phyloP scores from a whole-genome alignment of 2,797 vertebrate species.

The Syndactyla subalaris region DNA sequence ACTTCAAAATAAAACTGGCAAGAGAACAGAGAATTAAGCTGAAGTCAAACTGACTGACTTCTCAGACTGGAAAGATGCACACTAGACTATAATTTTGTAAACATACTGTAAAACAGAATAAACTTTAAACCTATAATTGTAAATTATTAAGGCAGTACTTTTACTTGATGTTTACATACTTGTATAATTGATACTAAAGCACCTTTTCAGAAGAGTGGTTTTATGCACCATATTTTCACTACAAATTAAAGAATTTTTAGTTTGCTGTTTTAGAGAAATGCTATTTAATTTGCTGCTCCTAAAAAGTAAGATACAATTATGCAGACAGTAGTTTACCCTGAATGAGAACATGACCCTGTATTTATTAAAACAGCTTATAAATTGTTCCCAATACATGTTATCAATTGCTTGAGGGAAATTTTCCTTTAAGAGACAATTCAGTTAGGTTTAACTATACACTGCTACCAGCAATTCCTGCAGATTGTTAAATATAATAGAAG shows the following conservation, averaged over 20 bases:
- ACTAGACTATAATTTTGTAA: neutral
- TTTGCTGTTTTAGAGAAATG: neutral
- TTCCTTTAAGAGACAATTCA: neutral
- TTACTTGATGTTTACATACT: neutral
- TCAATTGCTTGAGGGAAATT: neutral
- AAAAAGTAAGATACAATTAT: neutral
- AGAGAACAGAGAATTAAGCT: neutral
- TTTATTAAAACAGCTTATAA: neutral
- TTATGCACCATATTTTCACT: neutral
- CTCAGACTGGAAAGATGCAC: neutral
- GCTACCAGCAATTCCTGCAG: neutral
- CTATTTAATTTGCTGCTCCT: neutral
- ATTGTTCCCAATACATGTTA: neutral
- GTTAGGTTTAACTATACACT: neutral
- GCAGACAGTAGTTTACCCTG: neutral
- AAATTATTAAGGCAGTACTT: neutral
- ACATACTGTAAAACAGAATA: neutral
- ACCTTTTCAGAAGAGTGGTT: neutral
- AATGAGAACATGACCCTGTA: neutral
- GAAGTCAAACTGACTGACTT: neutral
- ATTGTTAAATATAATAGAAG: neutral
- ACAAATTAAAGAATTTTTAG: neutral
- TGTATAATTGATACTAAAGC: neutral
- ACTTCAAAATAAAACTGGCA: neutral
- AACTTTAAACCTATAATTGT: neutral